A percentile compares a stretch with the other conserved stretches of the same genome.
phyloP scores from a whole-genome alignment of 2,797 vertebrate genomes.

The Okamejei kenojei region DNA sequence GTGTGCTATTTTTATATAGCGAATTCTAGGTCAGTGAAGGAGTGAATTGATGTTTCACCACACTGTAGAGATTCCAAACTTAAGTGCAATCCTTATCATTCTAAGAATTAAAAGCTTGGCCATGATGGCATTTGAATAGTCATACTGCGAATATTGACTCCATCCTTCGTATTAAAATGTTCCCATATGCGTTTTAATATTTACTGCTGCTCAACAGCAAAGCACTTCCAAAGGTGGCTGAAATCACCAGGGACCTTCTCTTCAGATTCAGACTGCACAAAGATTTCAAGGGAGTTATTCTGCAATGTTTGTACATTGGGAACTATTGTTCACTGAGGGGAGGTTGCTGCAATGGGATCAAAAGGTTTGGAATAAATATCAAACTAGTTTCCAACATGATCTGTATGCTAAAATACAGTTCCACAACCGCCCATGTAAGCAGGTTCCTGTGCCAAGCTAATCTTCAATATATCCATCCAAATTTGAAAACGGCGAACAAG shows the following conservation, averaged over 20 bases:
- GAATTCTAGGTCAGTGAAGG: not conserved
- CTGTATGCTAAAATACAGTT: not conserved
- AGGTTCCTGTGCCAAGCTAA: not conserved
- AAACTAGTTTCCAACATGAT: not conserved
- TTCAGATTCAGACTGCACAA: not conserved
- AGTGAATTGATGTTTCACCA: not conserved
- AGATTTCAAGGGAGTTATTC: not conserved
- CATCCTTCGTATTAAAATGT: not conserved
- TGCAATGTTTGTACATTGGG: not conserved
- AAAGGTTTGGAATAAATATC: not conserved
- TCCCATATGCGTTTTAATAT: not conserved
- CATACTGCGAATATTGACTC: not conserved
- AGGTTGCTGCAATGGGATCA: not conserved
- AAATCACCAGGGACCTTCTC: not conserved
- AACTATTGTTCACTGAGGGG: not conserved
- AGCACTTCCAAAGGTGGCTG: not conserved
- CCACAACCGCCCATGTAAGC: not conserved
- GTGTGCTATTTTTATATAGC: not conserved
- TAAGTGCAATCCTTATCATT: not conserved
- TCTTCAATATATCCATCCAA: too few relatives aligned
- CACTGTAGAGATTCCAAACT: not conserved
- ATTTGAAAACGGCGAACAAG: too few relatives aligned
- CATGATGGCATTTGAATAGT: too few relatives aligned
- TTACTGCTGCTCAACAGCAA: not conserved
- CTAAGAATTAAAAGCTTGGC: too few relatives aligned